Percentiles rank a stretch among this genome's conserved stretches.
Evolutionary conservation across 2,797 vertebrate genomes (phyloP).

Genomic region (Menidia menidia): DNA sequence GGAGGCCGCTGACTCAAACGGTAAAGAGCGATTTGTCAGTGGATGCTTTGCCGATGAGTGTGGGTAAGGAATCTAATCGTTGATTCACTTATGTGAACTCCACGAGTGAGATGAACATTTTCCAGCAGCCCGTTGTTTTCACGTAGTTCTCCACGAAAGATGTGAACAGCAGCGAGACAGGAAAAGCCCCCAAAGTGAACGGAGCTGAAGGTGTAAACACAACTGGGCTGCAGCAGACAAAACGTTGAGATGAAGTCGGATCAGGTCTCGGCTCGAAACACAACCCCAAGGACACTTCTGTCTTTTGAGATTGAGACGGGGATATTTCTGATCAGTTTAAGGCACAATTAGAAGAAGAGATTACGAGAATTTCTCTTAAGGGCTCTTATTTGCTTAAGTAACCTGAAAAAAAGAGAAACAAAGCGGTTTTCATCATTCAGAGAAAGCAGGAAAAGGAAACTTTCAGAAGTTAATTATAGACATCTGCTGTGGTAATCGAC

Average conservation of each 20-base stretch:
- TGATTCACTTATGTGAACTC: no score
- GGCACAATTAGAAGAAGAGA: background rate
- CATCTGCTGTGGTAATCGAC: no score
- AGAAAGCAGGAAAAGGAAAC: conserved; percentile 6
- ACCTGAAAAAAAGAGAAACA: background rate
- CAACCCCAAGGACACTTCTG: conserved; percentile 56
- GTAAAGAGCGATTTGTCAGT: no score
- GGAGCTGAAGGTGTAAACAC: conserved; percentile 63
- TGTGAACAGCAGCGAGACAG: conserved; percentile 2
- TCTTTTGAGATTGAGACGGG: conserved; percentile 6
- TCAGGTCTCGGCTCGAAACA: conserved; percentile 52
- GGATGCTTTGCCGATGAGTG: no score
- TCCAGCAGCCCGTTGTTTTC: no score
- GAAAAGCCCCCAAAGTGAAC: conserved; percentile 15
- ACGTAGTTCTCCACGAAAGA: background rate
- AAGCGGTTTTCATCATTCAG: background rate
- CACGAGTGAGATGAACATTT: no score
- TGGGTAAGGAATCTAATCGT: no score
- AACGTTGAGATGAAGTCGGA: conserved; percentile 56
- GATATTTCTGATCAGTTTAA: conserved; percentile 9
- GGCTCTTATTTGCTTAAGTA: conserved; percentile 4
- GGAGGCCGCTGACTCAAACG: no score
- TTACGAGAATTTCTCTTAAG: background rate
- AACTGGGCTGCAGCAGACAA: conserved; percentile 60
- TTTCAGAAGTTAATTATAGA: no score